Evolutionary conservation across 2,113 vertebrate genomes (phyloP).

Genomic region (Myrmecobius fasciatus): DNA sequence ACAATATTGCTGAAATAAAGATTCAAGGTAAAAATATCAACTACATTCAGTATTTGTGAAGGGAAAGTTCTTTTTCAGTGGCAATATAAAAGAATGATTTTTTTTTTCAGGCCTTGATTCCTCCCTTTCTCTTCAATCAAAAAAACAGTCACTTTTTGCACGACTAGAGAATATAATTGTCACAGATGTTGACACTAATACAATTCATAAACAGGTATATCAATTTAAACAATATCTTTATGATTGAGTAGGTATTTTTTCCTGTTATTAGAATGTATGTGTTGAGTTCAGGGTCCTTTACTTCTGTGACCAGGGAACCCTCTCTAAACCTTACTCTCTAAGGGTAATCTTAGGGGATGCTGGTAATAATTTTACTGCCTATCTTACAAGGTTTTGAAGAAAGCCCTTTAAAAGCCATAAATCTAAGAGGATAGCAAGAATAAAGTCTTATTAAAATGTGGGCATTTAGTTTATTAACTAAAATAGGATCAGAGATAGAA

Average conservation of each 20-base stretch:
- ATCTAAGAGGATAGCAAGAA: constrained; percentile 30
- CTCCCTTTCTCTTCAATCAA: constrained; percentile 89
- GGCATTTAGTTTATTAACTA: constrained; percentile 44
- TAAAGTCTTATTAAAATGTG: constrained; percentile 50
- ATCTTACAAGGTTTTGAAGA: background rate
- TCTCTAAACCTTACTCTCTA: background rate
- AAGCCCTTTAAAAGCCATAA: background rate
- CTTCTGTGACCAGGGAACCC: background rate
- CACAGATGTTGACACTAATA: constrained; percentile 90
- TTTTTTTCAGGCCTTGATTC: constrained; percentile 90
- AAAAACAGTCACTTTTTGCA: constrained; percentile 89
- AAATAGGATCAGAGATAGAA: constrained; percentile 17
- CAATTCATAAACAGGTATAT: constrained; percentile 93
- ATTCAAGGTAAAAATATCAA: constrained; percentile 89
- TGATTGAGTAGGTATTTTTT: constrained; percentile 3
- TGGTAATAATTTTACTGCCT: background rate
- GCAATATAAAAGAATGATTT: background rate
- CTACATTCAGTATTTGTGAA: background rate
- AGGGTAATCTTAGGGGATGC: background rate
- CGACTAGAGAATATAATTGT: constrained; percentile 93
- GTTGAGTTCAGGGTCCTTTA: background rate
- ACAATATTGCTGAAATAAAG: constrained; percentile 94
- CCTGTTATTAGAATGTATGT: constrained; percentile 17
- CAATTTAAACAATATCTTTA: constrained; percentile 35
- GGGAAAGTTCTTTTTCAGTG: background rate